Percentiles rank a stretch among this genome's conserved stretches.
phyloP scores from a whole-genome alignment of 1,140 invertebrate species.

The Hyles vespertilio region DNA sequence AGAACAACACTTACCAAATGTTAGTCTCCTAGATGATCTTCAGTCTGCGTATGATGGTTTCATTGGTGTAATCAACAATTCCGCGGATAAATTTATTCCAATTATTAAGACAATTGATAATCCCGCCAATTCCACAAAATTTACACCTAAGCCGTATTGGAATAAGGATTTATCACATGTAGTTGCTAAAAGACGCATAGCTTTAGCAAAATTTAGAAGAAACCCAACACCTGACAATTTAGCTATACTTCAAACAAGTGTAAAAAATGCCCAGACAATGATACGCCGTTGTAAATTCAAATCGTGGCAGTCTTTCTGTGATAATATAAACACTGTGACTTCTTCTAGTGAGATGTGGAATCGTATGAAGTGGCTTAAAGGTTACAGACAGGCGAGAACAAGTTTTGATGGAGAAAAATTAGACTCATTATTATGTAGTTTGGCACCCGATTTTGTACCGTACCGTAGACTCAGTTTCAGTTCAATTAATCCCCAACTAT shows the following conservation, averaged over 20 bases:
- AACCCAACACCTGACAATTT: conserved; percentile 1
- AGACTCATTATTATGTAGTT: not conserved
- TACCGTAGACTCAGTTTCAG: not conserved
- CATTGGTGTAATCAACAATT: conserved; percentile 11
- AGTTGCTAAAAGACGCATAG: conserved; percentile 14
- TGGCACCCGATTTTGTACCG: conserved; percentile 1
- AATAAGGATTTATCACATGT: conserved; percentile 6
- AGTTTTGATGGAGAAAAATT: not conserved
- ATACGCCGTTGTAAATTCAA: conserved; percentile 2
- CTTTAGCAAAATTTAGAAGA: conserved; percentile 5
- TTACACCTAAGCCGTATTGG: conserved; percentile 16
- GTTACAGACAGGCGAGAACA: not conserved
- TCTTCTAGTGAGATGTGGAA: conserved; percentile 7
- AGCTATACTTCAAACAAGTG: not conserved
- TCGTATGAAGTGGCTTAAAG: conserved; percentile 8
- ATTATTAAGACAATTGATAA: conserved; percentile 4
- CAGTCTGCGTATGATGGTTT: conserved; percentile 1
- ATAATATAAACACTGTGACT: not conserved
- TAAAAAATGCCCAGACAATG: not conserved
- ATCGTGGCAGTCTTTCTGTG: conserved; percentile 2
- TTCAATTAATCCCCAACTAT: not conserved
- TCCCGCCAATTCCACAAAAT: conserved; percentile 3
- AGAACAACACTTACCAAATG: not conserved
- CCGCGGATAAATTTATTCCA: conserved; percentile 15
- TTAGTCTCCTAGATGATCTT: not conserved